Percentiles rank a stretch among this genome's conserved stretches.
Evolutionary conservation across 2,888 invertebrate species (phyloP).

Genomic region (Agonopterix subpropinquella): DNA sequence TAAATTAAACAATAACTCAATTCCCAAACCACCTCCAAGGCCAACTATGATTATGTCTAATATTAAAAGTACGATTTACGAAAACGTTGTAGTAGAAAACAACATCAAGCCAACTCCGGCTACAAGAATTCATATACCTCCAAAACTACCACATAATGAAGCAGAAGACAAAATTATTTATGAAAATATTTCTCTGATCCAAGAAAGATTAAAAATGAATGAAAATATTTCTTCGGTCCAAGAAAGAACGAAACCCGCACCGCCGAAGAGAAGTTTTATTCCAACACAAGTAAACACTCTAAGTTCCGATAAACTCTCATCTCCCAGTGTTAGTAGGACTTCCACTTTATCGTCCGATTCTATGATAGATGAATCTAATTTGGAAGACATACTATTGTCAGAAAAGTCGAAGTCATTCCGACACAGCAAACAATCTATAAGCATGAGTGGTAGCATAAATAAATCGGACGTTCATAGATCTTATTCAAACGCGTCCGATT

Average conservation of each 20-base stretch:
- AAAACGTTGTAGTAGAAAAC: constrained; percentile 42
- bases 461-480: constrained; percentile 43
- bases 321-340: constrained; percentile 41
- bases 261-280: constrained; percentile 40
- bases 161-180: constrained; percentile 40
- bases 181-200: constrained; percentile 48
- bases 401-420: constrained; percentile 66
- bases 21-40: constrained; percentile 53
- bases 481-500: constrained; percentile 50
- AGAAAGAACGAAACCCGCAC: constrained; percentile 37
- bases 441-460: constrained; percentile 26
- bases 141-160: constrained; percentile 31
- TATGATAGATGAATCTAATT: constrained; percentile 61
- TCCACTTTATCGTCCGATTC: constrained; percentile 47
- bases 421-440: constrained; percentile 30
- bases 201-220: constrained; percentile 24
- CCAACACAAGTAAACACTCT: constrained; percentile 24
- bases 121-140: constrained; percentile 47
- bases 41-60: constrained; percentile 23
- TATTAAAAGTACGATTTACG: constrained; percentile 40
- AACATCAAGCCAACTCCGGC: constrained; percentile 50
- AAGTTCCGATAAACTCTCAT: constrained; percentile 24
- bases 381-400: constrained; percentile 65
- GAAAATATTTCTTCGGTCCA: constrained; percentile 48
- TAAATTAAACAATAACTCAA: constrained; percentile 4